phyloP scores from a whole-genome alignment of 2,113 vertebrate species.

The Spilogale gracilis region DNA sequence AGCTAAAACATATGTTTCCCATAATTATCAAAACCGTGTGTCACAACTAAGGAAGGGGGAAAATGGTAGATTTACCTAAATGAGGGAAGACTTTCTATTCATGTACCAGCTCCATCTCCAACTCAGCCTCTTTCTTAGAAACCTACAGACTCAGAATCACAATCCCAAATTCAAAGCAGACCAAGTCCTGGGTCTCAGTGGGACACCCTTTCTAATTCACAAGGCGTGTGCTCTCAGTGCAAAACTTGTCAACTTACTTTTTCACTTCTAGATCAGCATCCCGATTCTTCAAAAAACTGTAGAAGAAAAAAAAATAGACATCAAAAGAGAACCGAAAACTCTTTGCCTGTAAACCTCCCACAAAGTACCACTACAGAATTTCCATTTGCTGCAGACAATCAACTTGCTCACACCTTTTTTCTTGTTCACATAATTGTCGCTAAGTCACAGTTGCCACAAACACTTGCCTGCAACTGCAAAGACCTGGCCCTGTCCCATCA shows the following conservation, averaged over 20 bases:
- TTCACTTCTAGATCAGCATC: constrained; percentile 50
- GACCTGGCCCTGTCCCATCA: not conserved
- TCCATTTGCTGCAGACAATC: constrained; percentile 66
- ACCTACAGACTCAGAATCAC: not conserved
- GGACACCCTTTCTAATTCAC: not conserved
- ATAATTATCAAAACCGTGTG: constrained; percentile 7
- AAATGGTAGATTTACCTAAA: not conserved
- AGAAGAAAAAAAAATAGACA: constrained; percentile 27
- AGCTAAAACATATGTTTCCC: constrained; percentile 42
- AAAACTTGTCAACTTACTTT: constrained; percentile 68
- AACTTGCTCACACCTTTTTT: constrained; percentile 67
- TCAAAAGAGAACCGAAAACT: constrained; percentile 57
- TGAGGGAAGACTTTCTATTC: constrained; percentile 27
- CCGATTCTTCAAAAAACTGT: constrained; percentile 68
- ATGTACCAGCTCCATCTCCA: not conserved
- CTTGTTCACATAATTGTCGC: constrained; percentile 46
- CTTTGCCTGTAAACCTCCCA: constrained; percentile 60
- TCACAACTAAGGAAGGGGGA: not conserved
- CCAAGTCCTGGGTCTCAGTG: rapidly evolving
- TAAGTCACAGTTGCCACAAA: constrained; percentile 80
- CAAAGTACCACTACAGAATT: constrained; percentile 60
- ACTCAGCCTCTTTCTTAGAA: constrained; percentile 19
- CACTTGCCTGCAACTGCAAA: constrained; percentile 58
- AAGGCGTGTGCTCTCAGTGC: not conserved
- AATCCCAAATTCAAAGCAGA: not conserved